These are phyloP conservation scores for Drosophila kurseongensis DNA, from an alignment of 1,140 invertebrate species.

Conservation along the genomic window DNA sequence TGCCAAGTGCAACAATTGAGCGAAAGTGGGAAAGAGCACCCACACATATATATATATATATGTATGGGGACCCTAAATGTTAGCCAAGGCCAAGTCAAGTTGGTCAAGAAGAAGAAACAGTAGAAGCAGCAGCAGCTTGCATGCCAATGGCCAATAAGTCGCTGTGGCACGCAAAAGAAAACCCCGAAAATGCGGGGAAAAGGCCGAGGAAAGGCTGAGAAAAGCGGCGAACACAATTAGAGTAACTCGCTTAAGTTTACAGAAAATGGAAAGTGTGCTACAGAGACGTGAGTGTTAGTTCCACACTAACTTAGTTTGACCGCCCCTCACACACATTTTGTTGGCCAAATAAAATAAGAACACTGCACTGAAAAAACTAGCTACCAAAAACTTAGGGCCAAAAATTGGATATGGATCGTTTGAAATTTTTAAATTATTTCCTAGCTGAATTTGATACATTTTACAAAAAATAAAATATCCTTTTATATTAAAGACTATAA, in stretches of 20 bases:
- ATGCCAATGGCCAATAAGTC: slow-evolving; percentile 79
- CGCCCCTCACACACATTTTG: slow-evolving; percentile 23
- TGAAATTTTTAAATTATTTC: too few relatives aligned
- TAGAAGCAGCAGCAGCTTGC: slow-evolving; percentile 45
- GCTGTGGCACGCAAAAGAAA: slow-evolving; percentile 60
- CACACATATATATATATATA: neutral
- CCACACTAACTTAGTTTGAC: slow-evolving; percentile 52
- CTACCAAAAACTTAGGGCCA: too few relatives aligned
- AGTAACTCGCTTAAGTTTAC: slow-evolving; percentile 53
- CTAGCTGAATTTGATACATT: too few relatives aligned
- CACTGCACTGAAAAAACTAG: slow-evolving; percentile 26
- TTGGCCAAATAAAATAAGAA: slow-evolving; percentile 60
- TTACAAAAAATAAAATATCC: too few relatives aligned
- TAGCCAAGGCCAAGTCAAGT: slow-evolving; percentile 65
- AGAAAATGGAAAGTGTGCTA: slow-evolving; percentile 62
- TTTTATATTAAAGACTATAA: too few relatives aligned
- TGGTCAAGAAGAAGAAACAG: slow-evolving; percentile 50
- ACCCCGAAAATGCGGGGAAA: slow-evolving; percentile 19
- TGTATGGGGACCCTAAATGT: slow-evolving; percentile 19
- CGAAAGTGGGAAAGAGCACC: slow-evolving; percentile 27
- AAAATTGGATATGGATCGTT: neutral
- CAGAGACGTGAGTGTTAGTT: slow-evolving; percentile 44
- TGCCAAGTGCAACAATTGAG: slow-evolving; percentile 69
- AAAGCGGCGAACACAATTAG: slow-evolving; percentile 53
- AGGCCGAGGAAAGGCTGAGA: neutral